These are phyloP conservation scores for Prunella himalayana DNA, from an alignment of 2,113 vertebrate genomes.

Conservation along the genomic window DNA sequence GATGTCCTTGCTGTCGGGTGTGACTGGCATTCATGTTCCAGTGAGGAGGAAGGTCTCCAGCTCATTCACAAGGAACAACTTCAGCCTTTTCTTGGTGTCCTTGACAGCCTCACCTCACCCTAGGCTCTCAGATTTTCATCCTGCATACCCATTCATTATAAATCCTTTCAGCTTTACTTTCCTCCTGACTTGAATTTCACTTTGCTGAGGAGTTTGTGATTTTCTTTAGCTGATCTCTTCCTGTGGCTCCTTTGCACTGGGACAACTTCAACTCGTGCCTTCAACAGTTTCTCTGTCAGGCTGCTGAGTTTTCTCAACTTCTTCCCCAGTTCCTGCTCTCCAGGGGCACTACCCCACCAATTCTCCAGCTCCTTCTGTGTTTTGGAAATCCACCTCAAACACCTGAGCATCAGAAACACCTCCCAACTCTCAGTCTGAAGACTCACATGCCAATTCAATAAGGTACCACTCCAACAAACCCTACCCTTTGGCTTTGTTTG, in stretches of 20 bases:
- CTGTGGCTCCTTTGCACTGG: neutral
- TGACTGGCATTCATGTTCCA: neutral
- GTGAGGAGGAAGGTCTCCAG: neutral
- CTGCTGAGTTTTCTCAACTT: neutral
- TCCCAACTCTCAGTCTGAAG: neutral
- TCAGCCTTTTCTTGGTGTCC: neutral
- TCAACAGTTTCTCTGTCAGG: neutral
- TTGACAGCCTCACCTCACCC: neutral
- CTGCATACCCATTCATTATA: neutral
- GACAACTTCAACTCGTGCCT: neutral
- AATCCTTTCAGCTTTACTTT: neutral
- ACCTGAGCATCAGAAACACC: neutral
- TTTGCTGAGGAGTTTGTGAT: neutral
- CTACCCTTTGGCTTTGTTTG: neutral
- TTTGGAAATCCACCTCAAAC: neutral
- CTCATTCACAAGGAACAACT: neutral
- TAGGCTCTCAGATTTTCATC: neutral
- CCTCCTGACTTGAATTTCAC: neutral
- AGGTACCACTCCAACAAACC: neutral
- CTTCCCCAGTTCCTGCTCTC: neutral
- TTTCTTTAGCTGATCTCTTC: neutral
- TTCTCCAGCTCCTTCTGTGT: neutral
- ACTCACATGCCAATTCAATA: neutral
- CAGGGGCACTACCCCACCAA: neutral
- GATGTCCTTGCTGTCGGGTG: accelerated